A percentile compares a stretch with the other conserved stretches of the same genome.
phyloP scores from a whole-genome alignment of 2,888 invertebrate genomes.

The Tetragonisca angustula region DNA sequence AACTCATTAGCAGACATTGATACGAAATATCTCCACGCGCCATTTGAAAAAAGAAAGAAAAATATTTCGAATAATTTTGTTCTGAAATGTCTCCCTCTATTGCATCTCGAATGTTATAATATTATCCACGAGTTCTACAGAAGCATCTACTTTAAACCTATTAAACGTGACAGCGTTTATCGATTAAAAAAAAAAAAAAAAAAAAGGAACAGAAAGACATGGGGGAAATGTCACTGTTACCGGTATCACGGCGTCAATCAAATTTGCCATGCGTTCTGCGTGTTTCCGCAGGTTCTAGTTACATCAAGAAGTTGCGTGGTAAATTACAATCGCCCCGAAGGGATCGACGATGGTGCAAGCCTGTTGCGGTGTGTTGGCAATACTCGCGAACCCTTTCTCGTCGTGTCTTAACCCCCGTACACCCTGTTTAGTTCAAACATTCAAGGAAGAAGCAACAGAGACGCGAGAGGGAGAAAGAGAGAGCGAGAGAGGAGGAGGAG shows the following conservation, averaged over 20 bases:
- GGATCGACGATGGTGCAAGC: conserved; percentile 54
- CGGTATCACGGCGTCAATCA: not conserved
- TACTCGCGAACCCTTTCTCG: conserved; percentile 55
- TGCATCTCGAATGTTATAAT: not conserved
- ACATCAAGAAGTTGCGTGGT: conserved; percentile 44
- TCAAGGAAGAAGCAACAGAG: conserved; percentile 61
- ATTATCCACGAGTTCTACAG: no score
- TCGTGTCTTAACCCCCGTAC: conserved; percentile 24
- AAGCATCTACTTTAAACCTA: no score
- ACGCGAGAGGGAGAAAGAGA: not conserved
- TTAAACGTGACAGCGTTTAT: no score
- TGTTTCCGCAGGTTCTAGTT: conserved; percentile 12
- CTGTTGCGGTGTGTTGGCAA: conserved; percentile 66
- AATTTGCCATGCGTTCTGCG: conserved; percentile 11
- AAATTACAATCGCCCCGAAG: conserved; percentile 55
- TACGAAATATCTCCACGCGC: not conserved
- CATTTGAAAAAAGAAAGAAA: not conserved
- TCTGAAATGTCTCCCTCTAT: not conserved
- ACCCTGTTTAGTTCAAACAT: conserved; percentile 52
- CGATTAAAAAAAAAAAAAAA: no score
- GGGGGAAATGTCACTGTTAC: not conserved
- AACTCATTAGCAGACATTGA: not conserved
- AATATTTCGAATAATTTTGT: not conserved
- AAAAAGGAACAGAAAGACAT: not conserved
- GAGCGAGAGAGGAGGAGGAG: conserved; percentile 5